Percentiles rank a stretch among this genome's conserved stretches.
These are phyloP conservation scores for Tenualosa thibaudeaui DNA, from an alignment of 2,797 vertebrate genomes.

Conservation along the genomic window DNA sequence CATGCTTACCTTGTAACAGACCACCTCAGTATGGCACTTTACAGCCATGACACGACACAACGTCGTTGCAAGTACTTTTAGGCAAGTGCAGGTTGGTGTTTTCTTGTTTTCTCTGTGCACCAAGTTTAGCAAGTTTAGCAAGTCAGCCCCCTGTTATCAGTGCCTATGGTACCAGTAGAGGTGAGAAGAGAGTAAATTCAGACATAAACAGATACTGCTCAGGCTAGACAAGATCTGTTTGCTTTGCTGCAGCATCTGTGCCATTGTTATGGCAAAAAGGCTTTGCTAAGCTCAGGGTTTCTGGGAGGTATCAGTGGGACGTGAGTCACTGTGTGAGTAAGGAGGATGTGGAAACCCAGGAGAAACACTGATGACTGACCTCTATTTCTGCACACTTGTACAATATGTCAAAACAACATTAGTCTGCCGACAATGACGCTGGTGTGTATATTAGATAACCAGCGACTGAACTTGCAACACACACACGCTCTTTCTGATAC, in stretches of 20 bases:
- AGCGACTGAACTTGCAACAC: background rate
- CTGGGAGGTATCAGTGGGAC: background rate
- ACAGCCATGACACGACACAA: background rate
- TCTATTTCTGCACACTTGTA: background rate
- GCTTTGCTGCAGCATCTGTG: background rate
- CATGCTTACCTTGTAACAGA: background rate
- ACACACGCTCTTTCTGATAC: background rate
- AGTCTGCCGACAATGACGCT: background rate
- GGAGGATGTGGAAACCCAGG: background rate
- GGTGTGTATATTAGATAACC: background rate
- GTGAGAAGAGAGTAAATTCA: background rate
- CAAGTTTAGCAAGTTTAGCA: background rate
- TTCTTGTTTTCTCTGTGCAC: background rate
- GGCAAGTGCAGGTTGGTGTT: background rate
- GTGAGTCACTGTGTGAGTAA: background rate
- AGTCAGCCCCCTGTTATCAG: background rate
- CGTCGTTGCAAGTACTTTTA: background rate
- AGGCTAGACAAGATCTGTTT: background rate
- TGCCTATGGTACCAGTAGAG: background rate
- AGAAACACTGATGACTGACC: background rate
- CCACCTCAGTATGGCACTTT: background rate
- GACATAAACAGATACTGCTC: background rate
- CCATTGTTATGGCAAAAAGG: background rate
- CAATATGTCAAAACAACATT: slow-evolving; percentile 2
- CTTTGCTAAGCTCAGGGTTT: background rate